phyloP scores from a whole-genome alignment of 2,797 vertebrate genomes.

The Xiphorhynchus erythropygius region DNA sequence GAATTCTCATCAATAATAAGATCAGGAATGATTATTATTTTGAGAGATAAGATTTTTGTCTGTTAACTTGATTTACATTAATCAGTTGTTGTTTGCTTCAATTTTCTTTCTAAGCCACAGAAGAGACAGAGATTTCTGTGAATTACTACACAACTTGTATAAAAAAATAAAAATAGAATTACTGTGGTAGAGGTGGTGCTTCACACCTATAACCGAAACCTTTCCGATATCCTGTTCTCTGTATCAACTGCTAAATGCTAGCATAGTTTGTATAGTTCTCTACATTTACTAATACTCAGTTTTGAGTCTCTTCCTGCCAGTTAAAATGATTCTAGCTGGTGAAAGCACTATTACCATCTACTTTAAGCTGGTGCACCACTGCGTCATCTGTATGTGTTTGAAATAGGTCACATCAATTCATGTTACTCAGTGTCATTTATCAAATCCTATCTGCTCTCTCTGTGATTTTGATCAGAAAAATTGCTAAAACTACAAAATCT shows the following conservation, averaged over 20 bases:
- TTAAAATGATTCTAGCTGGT: conserved; percentile 15
- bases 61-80: not conserved
- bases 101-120: not conserved
- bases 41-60: not conserved
- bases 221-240: not conserved
- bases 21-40: not conserved
- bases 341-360: not conserved
- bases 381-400: not conserved
- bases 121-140: not conserved
- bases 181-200: not conserved
- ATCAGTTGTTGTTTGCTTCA: not conserved
- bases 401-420: not conserved
- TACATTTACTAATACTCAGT: not conserved
- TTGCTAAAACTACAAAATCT: conserved; percentile 77
- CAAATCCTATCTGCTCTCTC: conserved; percentile 67
- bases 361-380: not conserved
- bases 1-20: not conserved
- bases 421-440: conserved; percentile 8
- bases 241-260: not conserved
- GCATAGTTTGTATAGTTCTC: not conserved
- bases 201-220: not conserved
- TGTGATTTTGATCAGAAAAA: conserved; percentile 74
- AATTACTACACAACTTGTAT: not conserved
- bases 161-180: not conserved
- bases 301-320: not conserved